These are phyloP conservation scores for Prolemur simus DNA, from an alignment of 2,113 vertebrate species.

Conservation along the genomic window DNA sequence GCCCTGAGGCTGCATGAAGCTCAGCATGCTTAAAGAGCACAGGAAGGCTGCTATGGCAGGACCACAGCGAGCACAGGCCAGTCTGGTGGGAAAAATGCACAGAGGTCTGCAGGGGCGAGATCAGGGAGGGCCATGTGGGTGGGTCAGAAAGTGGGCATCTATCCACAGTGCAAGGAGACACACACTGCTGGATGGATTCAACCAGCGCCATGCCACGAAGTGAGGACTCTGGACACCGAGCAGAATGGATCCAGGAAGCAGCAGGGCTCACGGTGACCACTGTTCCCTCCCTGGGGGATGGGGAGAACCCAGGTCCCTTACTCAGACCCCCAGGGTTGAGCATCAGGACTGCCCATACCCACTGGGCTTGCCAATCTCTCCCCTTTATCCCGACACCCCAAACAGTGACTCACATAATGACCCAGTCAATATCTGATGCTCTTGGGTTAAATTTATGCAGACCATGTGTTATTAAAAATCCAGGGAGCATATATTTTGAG, in stretches of 20 bases:
- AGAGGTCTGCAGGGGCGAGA: neutral
- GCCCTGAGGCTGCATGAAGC: neutral
- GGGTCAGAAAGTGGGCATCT: neutral
- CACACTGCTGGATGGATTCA: neutral
- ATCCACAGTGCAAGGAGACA: neutral
- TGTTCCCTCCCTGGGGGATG: neutral
- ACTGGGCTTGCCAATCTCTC: neutral
- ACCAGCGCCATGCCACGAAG: neutral
- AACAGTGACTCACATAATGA: slow-evolving; percentile 75
- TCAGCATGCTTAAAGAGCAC: neutral
- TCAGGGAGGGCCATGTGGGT: neutral
- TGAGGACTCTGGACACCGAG: neutral
- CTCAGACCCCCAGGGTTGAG: neutral
- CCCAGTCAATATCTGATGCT: slow-evolving; percentile 60
- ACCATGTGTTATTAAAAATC: slow-evolving; percentile 72
- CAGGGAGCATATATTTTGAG: slow-evolving; percentile 73
- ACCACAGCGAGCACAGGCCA: neutral
- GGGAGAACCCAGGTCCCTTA: neutral
- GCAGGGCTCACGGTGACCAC: neutral
- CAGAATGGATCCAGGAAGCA: neutral
- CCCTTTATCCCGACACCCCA: slow-evolving; percentile 69
- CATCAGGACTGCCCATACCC: neutral
- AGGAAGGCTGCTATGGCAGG: neutral
- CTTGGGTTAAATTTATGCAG: slow-evolving; percentile 78
- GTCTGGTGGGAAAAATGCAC: neutral